Percentiles rank a stretch among this genome's conserved stretches.
phyloP scores from a whole-genome alignment of 2,888 invertebrate genomes.

The Lypha dubia region DNA sequence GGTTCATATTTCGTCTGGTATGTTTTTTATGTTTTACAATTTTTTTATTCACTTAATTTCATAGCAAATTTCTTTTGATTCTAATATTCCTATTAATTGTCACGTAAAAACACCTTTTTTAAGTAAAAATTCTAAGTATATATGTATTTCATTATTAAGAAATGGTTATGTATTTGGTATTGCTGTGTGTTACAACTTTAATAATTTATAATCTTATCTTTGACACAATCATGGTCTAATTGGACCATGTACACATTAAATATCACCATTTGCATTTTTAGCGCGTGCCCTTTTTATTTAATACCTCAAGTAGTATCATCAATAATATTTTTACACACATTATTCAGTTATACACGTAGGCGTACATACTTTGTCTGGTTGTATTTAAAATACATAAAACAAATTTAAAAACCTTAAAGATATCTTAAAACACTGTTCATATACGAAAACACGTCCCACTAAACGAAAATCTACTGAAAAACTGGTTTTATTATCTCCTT shows the following conservation, averaged over 20 bases:
- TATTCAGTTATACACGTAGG: constrained; percentile 64
- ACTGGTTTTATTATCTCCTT: constrained; percentile 64
- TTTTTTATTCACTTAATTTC: constrained; percentile 36
- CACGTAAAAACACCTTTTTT: constrained; percentile 26
- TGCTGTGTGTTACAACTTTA: not conserved
- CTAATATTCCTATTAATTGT: not conserved
- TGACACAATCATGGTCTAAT: too few relatives aligned
- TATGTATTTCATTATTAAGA: not conserved
- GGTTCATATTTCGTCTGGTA: constrained; percentile 58
- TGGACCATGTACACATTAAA: not conserved
- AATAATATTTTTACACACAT: constrained; percentile 48
- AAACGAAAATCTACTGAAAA: constrained; percentile 62
- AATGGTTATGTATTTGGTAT: constrained; percentile 16
- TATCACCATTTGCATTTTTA: constrained; percentile 22
- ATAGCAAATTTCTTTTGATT: constrained; percentile 39
- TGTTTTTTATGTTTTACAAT: constrained; percentile 23
- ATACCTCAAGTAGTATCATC: not conserved
- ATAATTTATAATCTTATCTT: not conserved
- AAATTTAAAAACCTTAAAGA: constrained; percentile 1
- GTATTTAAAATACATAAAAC: constrained; percentile 35
- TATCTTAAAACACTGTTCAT: constrained; percentile 21
- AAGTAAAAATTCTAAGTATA: not conserved
- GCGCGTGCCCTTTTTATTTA: constrained; percentile 37
- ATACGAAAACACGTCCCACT: constrained; percentile 53
- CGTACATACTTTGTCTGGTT: constrained; percentile 38